A percentile compares a stretch with the other conserved stretches of the same genome.
Conservation (phyloP, 2,888 invertebrate genomes). For the Amphipoea lucens region DNA sequence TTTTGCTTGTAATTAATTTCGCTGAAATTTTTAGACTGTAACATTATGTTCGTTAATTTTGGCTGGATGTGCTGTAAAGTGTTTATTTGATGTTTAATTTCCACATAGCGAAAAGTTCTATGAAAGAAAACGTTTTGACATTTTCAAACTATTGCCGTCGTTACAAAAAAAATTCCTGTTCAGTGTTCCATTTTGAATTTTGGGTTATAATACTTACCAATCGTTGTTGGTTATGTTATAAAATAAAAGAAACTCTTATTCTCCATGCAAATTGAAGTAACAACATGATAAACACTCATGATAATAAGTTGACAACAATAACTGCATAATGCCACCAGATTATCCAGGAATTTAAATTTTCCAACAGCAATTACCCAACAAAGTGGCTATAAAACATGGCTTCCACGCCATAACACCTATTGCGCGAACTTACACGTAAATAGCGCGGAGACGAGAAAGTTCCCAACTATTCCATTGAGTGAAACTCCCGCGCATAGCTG, state of each 20-base stretch:
- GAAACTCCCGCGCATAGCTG: constrained; percentile 55
- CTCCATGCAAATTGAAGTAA: background rate
- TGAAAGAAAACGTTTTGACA: background rate
- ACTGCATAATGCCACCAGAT: background rate
- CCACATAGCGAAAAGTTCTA: background rate
- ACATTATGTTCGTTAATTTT: constrained; percentile 8
- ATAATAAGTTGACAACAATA: background rate
- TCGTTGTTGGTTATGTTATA: background rate
- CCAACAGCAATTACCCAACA: constrained; percentile 38
- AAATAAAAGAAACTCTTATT: background rate
- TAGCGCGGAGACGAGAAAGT: constrained; percentile 42
- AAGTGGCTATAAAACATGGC: constrained; percentile 47
- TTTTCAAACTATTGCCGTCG: background rate
- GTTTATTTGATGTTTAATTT: constrained; percentile 9
- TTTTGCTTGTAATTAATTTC: constrained; percentile 49
- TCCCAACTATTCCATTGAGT: constrained; percentile 55
- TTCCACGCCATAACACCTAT: constrained; percentile 39
- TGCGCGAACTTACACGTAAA: constrained; percentile 45
- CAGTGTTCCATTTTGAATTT: background rate
- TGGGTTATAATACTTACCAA: background rate
- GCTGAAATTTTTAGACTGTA: constrained; percentile 8
- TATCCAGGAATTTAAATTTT: constrained; percentile 33
- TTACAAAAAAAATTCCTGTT: background rate
- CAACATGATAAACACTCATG: constrained; percentile 1
- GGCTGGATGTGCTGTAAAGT: background rate